A percentile compares a stretch with the other conserved stretches of the same genome.
phyloP scores from a whole-genome alignment of 2,888 invertebrate species.

The Drosophila vallismaia region DNA sequence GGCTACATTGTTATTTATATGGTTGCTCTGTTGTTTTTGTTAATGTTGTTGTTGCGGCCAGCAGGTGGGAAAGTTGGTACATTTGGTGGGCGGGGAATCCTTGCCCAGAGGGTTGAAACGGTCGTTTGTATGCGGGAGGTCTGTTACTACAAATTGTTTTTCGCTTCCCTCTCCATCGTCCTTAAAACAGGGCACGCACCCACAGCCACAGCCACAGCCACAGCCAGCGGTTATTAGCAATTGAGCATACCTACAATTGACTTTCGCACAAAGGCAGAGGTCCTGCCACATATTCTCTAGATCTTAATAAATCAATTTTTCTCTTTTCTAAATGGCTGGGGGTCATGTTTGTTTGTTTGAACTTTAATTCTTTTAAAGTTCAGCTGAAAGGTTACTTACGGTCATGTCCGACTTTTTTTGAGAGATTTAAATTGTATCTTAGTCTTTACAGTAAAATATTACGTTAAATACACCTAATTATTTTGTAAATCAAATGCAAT shows the following conservation, averaged over 20 bases:
- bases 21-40: conserved; percentile 41
- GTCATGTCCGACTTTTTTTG: too few relatives aligned
- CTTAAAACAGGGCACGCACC: conserved; percentile 17
- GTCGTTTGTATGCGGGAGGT: conserved; percentile 53
- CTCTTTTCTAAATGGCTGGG: background rate
- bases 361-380: too few relatives aligned
- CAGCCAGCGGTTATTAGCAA: conserved; percentile 66
- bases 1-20: conserved; percentile 74
- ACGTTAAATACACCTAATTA: background rate
- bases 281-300: conserved; percentile 1
- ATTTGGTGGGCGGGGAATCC: conserved; percentile 4
- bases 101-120: conserved; percentile 36
- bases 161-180: background rate
- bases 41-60: conserved; percentile 45
- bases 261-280: conserved; percentile 44
- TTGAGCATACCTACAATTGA: conserved; percentile 40
- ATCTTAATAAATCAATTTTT: conserved; percentile 11
- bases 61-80: conserved; percentile 65
- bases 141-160: conserved; percentile 62
- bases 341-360: too few relatives aligned
- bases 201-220: conserved; percentile 44
- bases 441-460: background rate
- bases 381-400: too few relatives aligned
- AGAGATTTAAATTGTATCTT: background rate
- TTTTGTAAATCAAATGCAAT: conserved; percentile 51